Evolutionary conservation across 53 echinoderm and acorn worm genomes (phyloP), one percentile per base, ranked within the genome.

Genomic region (Hippasteria phrygiana): DNA sequence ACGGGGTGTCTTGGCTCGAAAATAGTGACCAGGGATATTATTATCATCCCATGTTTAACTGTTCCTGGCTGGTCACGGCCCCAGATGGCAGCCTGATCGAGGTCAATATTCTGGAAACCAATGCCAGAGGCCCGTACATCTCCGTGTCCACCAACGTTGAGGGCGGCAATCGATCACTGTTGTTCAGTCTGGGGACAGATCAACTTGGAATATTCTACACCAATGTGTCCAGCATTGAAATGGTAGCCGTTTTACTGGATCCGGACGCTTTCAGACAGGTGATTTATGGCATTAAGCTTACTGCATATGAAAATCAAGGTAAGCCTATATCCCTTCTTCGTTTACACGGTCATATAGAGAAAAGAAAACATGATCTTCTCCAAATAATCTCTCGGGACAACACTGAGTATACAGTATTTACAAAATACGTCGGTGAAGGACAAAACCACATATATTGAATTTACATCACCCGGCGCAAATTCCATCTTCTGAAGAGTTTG

Each of bases 221-320:
- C 16, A 33, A 20, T 24, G 76, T 76, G 10, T 33, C 76, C n/a
- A 76, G 51, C 26, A 54, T 76, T 45, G 13, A 50, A 31, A 76
- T 76, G 17, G 33, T 13, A 50, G 34, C 54, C 1, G 76, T 51
- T 45, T 50, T 53, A 4, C 17, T 27, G 26, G 51, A 28, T 5
- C 2, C 0, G 4, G 10, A 16, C 16, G n/a, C n/a, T n/a, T 1
- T 8, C 51, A 48, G 48, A 16, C 24, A 29, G 20, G 34, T 32
- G 17, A 31, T 50, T 4, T 53, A 13, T 54, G 76, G 32, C 29
- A 53, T 76, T 16, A 48, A 76, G 35, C 10, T 76, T 12, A 76
- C 76, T 20, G 76, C 76, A 32, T 76, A 50, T 34, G n/a, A 32
- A 33, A 3, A 50, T 7, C 18, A 76, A 7, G 76, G 76, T 76